Conservation (phyloP, 2,888 invertebrate species). For the Cerastoderma edule region DNA sequence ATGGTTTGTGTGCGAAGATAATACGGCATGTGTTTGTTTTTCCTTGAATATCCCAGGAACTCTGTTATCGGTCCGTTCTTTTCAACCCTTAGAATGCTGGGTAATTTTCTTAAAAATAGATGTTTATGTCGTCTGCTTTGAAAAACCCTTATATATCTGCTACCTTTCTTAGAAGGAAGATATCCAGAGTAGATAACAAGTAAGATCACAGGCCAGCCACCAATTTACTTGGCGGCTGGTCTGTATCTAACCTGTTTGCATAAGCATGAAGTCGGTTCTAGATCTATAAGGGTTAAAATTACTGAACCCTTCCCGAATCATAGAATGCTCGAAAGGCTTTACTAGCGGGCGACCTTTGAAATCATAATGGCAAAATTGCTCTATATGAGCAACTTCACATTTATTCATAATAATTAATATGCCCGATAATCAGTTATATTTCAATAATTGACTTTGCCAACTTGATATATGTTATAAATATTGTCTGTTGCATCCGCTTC, state of each 20-base stretch:
- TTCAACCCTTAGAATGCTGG: not conserved
- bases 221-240: not conserved
- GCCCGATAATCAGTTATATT: too few relatives aligned
- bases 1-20: conserved; percentile 13
- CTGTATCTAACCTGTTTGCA: too few relatives aligned
- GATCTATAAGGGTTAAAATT: too few relatives aligned
- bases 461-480: not conserved
- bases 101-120: not conserved
- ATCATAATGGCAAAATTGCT: not conserved
- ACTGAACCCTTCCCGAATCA: not conserved
- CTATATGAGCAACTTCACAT: not conserved
- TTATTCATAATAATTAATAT: not conserved
- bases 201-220: not conserved
- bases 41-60: not conserved
- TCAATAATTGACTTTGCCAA: not conserved
- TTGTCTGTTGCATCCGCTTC: too few relatives aligned
- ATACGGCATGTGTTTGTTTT: conserved; percentile 12
- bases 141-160: not conserved
- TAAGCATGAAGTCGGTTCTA: too few relatives aligned
- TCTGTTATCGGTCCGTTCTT: conserved; percentile 16
- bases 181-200: too few relatives aligned
- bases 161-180: too few relatives aligned
- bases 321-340: not conserved
- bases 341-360: not conserved
- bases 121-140: not conserved